Percentiles rank a stretch among this genome's conserved stretches.
Conservation (phyloP, 2,888 invertebrate species). For the Adela reaumurella region DNA sequence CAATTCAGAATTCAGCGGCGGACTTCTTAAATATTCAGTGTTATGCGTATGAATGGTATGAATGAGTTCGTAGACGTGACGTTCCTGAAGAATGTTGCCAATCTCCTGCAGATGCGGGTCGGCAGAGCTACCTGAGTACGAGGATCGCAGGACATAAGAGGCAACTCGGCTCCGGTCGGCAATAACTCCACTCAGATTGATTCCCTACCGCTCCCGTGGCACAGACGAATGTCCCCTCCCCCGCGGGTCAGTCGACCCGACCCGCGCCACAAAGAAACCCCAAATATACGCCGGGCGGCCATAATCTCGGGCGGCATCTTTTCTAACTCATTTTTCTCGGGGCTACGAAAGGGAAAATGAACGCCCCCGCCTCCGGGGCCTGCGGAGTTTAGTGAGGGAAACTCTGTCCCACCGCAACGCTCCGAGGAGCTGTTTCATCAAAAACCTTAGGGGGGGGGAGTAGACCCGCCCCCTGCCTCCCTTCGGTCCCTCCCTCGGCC, state of each 20-base stretch:
- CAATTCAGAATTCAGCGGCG: too few species aligned
- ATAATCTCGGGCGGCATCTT: constrained; percentile 35
- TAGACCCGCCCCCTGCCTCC: constrained; percentile 3
- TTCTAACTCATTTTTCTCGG: constrained; percentile 58
- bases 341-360: constrained; percentile 12
- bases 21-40: too few species aligned
- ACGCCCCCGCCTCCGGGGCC: constrained; percentile 1
- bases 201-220: not conserved
- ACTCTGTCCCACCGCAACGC: not conserved
- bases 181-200: not conserved
- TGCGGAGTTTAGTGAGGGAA: not conserved
- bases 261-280: not conserved
- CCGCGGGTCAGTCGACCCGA: not conserved
- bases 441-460: constrained; percentile 12
- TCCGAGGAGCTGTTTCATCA: constrained; percentile 2
- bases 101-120: too few species aligned
- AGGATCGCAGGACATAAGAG: too few species aligned
- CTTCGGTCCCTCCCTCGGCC: constrained; percentile 25
- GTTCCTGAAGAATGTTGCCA: too few species aligned
- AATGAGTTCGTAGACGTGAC: too few species aligned
- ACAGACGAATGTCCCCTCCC: not conserved
- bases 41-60: too few species aligned
- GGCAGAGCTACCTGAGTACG: too few species aligned
- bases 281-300: constrained; percentile 15
- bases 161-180: not conserved